These are phyloP conservation scores for Harpagus bidentatus DNA, from an alignment of 2,113 vertebrate genomes.

Conservation along the genomic window DNA sequence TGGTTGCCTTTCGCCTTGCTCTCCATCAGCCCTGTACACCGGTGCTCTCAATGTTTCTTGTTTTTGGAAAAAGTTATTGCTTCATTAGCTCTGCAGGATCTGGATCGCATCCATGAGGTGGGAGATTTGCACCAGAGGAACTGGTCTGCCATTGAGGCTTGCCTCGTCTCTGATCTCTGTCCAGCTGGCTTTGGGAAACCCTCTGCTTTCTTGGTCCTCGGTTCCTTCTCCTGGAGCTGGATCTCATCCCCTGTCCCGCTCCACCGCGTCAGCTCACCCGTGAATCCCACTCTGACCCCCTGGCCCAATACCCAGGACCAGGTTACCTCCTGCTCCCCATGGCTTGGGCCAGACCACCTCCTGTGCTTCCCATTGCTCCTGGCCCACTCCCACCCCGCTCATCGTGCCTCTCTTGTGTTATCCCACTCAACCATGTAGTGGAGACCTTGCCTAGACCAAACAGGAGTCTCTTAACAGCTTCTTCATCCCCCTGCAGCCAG, in stretches of 20 bases:
- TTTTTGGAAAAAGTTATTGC: not conserved
- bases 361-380: not conserved
- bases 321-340: not conserved
- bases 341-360: not conserved
- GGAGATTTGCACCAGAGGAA: not conserved
- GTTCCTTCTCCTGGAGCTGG: not conserved
- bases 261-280: not conserved
- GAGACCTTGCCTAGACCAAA: not conserved
- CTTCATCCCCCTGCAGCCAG: not conserved
- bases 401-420: not conserved
- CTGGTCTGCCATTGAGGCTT: not conserved
- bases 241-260: not conserved
- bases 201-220: not conserved
- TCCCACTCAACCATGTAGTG: not conserved
- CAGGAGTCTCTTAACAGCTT: not conserved
- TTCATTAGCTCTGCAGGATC: not conserved
- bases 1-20: not conserved
- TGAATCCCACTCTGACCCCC: not conserved
- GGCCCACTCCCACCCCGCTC: not conserved
- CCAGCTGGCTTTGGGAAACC: constrained; percentile 10
- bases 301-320: not conserved
- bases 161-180: not conserved
- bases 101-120: not conserved
- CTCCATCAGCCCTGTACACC: not conserved
- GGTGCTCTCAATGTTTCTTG: fast-evolving